Conservation (phyloP, 2,888 invertebrate genomes). For the Quadroppia sp. region DNA sequence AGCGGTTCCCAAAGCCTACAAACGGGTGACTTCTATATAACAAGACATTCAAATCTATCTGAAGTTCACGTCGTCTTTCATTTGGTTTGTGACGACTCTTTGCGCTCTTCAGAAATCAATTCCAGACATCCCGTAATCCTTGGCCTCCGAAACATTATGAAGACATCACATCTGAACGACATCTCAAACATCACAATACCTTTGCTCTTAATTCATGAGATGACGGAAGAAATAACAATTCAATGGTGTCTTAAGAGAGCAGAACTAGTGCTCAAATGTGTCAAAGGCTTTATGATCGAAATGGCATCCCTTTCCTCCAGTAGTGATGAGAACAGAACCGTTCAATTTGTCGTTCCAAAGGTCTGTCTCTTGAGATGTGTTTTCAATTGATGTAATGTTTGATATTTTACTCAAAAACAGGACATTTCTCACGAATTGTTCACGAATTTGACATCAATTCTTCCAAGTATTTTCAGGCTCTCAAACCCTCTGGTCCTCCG, state of each 20-base stretch:
- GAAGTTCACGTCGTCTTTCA: conserved; percentile 95
- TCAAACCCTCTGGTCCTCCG: conserved; percentile 73
- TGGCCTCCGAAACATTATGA: conserved; percentile 88
- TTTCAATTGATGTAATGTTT: neutral
- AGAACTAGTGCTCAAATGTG: conserved; percentile 95
- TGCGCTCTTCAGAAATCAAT: conserved; percentile 71
- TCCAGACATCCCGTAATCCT: conserved; percentile 92
- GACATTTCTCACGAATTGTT: conserved; percentile 78
- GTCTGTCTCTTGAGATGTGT: conserved; percentile 52
- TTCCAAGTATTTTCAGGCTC: conserved; percentile 86
- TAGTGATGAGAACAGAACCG: conserved; percentile 64
- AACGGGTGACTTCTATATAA: conserved; percentile 75
- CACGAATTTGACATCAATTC: conserved; percentile 73
- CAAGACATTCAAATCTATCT: conserved; percentile 80
- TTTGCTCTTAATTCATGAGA: conserved; percentile 82
- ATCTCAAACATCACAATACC: conserved; percentile 89
- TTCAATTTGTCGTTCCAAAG: conserved; percentile 78
- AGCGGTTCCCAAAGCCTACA: conserved; percentile 57
- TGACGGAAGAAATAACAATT: conserved; percentile 94
- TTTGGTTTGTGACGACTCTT: conserved; percentile 76
- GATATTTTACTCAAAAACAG: conserved; percentile 50
- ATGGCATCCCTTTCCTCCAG: conserved; percentile 83
- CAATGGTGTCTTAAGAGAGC: conserved; percentile 94
- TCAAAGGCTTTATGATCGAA: conserved; percentile 99
- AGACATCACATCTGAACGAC: conserved; percentile 90